Base-by-base conservation (phyloP, 2,797 vertebrate genomes). In the Etheostoma perlongum region DNA sequence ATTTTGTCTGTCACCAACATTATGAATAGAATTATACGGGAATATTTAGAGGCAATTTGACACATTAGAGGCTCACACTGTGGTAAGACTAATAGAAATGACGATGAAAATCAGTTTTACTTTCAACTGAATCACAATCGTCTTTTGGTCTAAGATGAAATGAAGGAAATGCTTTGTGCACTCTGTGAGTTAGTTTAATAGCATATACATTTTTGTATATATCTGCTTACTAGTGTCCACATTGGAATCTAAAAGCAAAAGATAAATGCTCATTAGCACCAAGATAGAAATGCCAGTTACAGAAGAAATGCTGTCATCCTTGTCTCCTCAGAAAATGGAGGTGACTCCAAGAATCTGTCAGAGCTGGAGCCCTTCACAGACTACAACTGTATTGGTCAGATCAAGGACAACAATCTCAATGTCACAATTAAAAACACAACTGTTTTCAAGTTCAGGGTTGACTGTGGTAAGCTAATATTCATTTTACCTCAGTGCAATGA, bases 401-500 rank as follows among this genome's bases (percentile, higher is more conserved):
- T 91, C 54, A 13, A 16, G 13, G 0, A 49, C 1, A 15, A 16
- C 1, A 5, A 15, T 0, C 0, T 0, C 14, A 0, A 15, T 0
- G 0, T 0, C 14, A 0, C 0, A 13, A 60, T 21, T 0, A 40
- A 1, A 0, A n/a, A 1, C 0, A 36, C 1, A 2, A 0, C 0
- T 27, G 0, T 0, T 4, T 0, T 86, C 40, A 0, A 0, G 0
- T 0, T 92, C 42, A 0, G 0, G 0, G 65, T 87, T 2, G 0
- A 30, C 1, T 95, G 94, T 54, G 71, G 94, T 94, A 81, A 46
- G 93, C 87, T 69, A 1, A 36, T 47, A 2, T 60, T 72, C 54
- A 62, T 30, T 57, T 61, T 16, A 42, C 16, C 44, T 75, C 58
- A 57, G n/a, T 49, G 40, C 10, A 51, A 11, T 59, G 5, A 79